A percentile compares a stretch with the other conserved stretches of the same genome.
phyloP scores from a whole-genome alignment of 2,113 vertebrate genomes.

The Salvelinus alpinus region DNA sequence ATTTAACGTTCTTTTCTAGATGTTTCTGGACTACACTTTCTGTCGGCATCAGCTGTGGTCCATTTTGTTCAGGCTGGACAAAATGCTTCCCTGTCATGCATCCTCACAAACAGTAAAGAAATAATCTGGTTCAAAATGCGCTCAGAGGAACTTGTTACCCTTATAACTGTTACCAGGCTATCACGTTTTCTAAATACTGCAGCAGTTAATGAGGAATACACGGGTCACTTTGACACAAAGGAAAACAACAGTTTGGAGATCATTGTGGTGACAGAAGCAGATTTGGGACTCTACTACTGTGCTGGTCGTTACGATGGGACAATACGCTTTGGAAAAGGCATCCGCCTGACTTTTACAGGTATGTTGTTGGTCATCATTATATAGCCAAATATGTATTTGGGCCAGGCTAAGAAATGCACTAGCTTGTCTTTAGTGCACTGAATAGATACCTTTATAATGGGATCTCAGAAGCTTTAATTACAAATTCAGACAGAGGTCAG shows the following conservation, averaged over 20 bases:
- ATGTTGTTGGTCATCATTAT: background rate
- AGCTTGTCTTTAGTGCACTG: background rate
- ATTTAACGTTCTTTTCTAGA: background rate
- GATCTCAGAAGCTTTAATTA: too few relatives aligned
- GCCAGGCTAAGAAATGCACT: background rate
- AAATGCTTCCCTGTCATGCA: slow-evolving; percentile 41
- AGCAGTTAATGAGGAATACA: rapidly evolving
- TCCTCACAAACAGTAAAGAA: rapidly evolving
- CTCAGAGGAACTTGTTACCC: slow-evolving; percentile 26
- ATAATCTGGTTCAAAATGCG: slow-evolving; percentile 47
- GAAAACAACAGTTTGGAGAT: slow-evolving; percentile 20
- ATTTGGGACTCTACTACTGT: slow-evolving; percentile 56
- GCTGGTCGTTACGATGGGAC: rapidly evolving
- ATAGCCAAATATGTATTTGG: background rate
- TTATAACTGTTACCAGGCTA: background rate
- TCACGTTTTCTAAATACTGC: rapidly evolving
- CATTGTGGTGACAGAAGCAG: slow-evolving; percentile 12
- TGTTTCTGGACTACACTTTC: background rate
- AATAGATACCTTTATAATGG: background rate
- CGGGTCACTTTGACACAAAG: rapidly evolving
- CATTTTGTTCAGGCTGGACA: slow-evolving; percentile 21
- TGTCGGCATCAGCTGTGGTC: background rate
- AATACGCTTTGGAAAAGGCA: background rate
- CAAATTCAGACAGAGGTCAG: background rate
- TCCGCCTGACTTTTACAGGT: slow-evolving; percentile 40